phyloP scores from a whole-genome alignment of 2,113 vertebrate species.

The Phodopus roborovskii region DNA sequence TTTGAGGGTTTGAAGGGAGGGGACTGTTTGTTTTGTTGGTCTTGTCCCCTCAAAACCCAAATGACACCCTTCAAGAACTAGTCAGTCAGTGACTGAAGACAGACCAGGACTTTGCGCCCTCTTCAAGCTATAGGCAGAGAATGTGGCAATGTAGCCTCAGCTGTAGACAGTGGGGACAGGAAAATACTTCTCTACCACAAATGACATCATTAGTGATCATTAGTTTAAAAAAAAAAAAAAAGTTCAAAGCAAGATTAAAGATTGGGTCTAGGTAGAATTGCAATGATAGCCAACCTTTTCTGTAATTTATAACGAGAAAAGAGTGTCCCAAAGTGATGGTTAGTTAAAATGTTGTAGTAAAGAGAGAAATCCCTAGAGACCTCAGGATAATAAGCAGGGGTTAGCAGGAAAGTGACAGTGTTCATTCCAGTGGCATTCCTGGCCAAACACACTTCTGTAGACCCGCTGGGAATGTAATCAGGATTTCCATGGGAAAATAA shows the following conservation, averaged over 20 bases:
- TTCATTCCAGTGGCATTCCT: slow-evolving; percentile 63
- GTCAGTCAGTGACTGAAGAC: not conserved
- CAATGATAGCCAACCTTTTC: slow-evolving; percentile 36
- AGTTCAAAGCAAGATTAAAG: not conserved
- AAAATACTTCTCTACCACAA: not conserved
- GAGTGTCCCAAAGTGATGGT: slow-evolving; percentile 8
- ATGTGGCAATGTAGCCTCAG: not conserved
- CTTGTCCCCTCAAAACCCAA: not conserved
- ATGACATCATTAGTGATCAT: not conserved
- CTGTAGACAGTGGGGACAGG: not conserved
- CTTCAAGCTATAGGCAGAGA: not conserved
- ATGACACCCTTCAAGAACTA: not conserved
- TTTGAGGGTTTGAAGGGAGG: not conserved
- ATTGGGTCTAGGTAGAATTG: slow-evolving; percentile 20
- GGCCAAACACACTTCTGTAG: slow-evolving; percentile 37
- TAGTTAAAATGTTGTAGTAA: slow-evolving; percentile 42
- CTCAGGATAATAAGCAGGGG: slow-evolving; percentile 36
- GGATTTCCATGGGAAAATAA: slow-evolving; percentile 64
- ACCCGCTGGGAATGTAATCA: slow-evolving; percentile 37
- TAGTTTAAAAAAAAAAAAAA: not conserved
- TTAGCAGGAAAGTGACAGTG: slow-evolving; percentile 40
- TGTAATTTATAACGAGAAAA: slow-evolving; percentile 47
- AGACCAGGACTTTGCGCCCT: not conserved
- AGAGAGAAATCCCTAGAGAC: slow-evolving; percentile 51
- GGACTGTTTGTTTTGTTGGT: not conserved